Base-by-base conservation (phyloP, 2,888 invertebrate genomes). In the Noctua comes region DNA sequence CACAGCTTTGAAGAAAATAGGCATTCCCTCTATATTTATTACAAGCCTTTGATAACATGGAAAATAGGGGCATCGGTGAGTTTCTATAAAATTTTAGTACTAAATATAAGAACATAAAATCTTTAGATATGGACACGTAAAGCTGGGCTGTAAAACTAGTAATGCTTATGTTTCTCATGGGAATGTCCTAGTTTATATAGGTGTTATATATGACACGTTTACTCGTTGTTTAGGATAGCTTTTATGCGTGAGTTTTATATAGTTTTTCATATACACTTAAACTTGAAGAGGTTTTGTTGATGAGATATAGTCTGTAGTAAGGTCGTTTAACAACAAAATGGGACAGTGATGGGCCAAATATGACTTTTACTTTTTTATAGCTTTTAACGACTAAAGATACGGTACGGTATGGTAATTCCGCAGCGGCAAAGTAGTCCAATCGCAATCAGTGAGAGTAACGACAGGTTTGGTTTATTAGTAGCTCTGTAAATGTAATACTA, bases 71-170 rank as follows among this genome's bases (percentile, higher is more conserved):
- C 74, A 84, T 79, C 69, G 69, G 77, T 82, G 65, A 81, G 83
- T 84, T 90, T 80, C 83, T 85, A 88, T 85, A 90, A 83, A 85
- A 69, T 88, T 87, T 85, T 88, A 89, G 78, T 82, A 83, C 86
- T 73, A 71, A 79, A 79, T 75, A 68, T 75, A 76, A 59, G 74
- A 76, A 48, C 72, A 85, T 86, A 89, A 91, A 89, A 88, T 84
- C 82, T 80, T 77, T 71, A 68, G 73, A 87, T 83, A 74, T 66
- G 79, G 75, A 57, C 74, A 77, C 87, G 81, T 90, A 90, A 90
- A 90, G 72, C 73, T 74, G 64, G 48, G 86, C 62, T 76, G 87
- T 86, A 88, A 88, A 88, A 86, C 80, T 82, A 73, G 82, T 82
- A 68, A 77, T 78, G 79, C 68, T 85, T 76, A 81, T 70, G 68